Conservation (phyloP, 2,113 vertebrate species). For the Antechinus flavipes region DNA sequence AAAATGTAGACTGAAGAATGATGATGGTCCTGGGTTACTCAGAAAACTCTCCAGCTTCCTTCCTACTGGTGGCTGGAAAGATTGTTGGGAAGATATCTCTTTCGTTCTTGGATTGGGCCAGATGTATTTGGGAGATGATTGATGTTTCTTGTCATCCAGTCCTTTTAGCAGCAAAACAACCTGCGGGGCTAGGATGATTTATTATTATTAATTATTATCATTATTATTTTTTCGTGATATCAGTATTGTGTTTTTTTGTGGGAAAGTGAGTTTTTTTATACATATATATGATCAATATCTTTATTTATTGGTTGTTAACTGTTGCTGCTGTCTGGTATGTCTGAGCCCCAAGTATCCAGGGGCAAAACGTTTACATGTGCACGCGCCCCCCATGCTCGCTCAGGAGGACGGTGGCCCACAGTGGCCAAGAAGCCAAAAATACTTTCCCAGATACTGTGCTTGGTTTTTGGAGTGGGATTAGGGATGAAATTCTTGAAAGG, state of each 20-base stretch:
- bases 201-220: not conserved
- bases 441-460: constrained; percentile 52
- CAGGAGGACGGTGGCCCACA: constrained; percentile 75
- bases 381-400: constrained; percentile 46
- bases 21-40: constrained; percentile 49
- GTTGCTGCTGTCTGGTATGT: constrained; percentile 80
- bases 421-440: constrained; percentile 85
- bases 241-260: constrained; percentile 80
- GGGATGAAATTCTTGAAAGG: constrained; percentile 52
- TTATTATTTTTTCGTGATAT: constrained; percentile 66
- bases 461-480: constrained; percentile 62
- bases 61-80: not conserved
- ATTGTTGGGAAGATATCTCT: not conserved
- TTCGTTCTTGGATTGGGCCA: not conserved
- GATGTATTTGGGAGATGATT: not conserved
- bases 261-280: constrained; percentile 78
- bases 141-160: not conserved
- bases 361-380: constrained; percentile 76
- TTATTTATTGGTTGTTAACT: constrained; percentile 88
- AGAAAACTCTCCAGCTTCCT: not conserved
- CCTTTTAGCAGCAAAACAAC: constrained; percentile 34
- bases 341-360: constrained; percentile 60
- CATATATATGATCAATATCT: constrained; percentile 73
- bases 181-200: constrained; percentile 57
- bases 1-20: constrained; percentile 8